phyloP scores from a whole-genome alignment of 2,888 invertebrate genomes.

The Dendrolimus houi region DNA sequence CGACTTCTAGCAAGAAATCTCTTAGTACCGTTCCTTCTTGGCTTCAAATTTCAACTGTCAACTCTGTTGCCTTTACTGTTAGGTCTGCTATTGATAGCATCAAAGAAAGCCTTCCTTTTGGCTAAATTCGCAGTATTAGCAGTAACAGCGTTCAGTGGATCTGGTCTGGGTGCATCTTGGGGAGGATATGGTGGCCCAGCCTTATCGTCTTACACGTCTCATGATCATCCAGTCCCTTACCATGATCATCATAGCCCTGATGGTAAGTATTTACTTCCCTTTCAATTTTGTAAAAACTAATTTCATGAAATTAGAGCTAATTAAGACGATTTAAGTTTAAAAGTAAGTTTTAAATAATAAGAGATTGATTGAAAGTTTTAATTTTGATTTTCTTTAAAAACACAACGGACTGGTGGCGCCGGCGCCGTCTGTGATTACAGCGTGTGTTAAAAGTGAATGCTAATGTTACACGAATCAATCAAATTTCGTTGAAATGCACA shows the following conservation, averaged over 20 bases:
- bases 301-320: too few relatives aligned
- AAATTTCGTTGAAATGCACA: too few relatives aligned
- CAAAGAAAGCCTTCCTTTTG: conserved; percentile 86
- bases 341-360: too few relatives aligned
- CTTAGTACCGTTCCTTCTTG: conserved; percentile 85
- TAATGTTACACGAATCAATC: too few relatives aligned
- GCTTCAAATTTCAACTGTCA: conserved; percentile 86
- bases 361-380: too few relatives aligned
- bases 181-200: conserved; percentile 38
- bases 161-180: conserved; percentile 52
- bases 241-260: conserved; percentile 46
- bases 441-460: too few relatives aligned
- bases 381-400: too few relatives aligned
- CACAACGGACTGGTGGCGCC: too few relatives aligned
- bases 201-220: conserved; percentile 47
- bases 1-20: conserved; percentile 82
- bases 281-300: too few relatives aligned
- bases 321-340: too few relatives aligned
- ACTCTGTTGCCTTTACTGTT: conserved; percentile 85
- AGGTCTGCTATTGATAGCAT: conserved; percentile 81
- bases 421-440: too few relatives aligned
- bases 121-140: conserved; percentile 85
- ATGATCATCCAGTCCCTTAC: conserved; percentile 39
- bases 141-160: conserved; percentile 80
- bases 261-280: conserved; percentile 27